These are phyloP conservation scores for Dyspetes luteomarginatus DNA, from an alignment of 2,888 invertebrate species.

Conservation along the genomic window DNA sequence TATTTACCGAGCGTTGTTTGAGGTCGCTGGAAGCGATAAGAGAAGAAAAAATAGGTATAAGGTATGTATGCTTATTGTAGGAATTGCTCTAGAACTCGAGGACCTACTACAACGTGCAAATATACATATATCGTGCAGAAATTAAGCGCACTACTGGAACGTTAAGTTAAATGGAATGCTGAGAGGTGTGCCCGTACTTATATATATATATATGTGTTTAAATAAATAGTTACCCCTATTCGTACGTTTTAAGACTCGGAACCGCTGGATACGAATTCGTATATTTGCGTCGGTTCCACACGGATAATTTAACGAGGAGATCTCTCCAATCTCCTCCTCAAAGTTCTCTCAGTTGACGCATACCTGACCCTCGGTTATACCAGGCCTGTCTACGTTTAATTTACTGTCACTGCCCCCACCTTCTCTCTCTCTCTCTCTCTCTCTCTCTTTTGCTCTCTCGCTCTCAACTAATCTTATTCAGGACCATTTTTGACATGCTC, in stretches of 20 bases:
- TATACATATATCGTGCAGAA: constrained; percentile 44
- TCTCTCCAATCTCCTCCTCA: background rate
- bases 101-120: constrained; percentile 6
- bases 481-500: constrained; percentile 21
- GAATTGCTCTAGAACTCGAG: constrained; percentile 12
- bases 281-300: constrained; percentile 44
- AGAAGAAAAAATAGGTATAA: background rate
- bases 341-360: constrained; percentile 29
- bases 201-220: background rate
- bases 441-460: background rate
- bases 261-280: constrained; percentile 40
- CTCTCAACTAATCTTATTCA: background rate
- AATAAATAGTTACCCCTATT: background rate
- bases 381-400: constrained; percentile 60
- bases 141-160: constrained; percentile 49
- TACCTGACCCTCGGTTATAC: constrained; percentile 57
- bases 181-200: constrained; percentile 11
- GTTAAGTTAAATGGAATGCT: constrained; percentile 45
- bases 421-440: background rate
- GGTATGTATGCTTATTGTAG: background rate
- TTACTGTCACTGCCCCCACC: constrained; percentile 47
- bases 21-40: constrained; percentile 26
- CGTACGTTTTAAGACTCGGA: constrained; percentile 25
- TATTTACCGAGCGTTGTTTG: constrained; percentile 32
- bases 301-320: constrained; percentile 52